Base-by-base conservation (phyloP, 2,888 invertebrate genomes). In the Scaptomyza flava region DNA sequence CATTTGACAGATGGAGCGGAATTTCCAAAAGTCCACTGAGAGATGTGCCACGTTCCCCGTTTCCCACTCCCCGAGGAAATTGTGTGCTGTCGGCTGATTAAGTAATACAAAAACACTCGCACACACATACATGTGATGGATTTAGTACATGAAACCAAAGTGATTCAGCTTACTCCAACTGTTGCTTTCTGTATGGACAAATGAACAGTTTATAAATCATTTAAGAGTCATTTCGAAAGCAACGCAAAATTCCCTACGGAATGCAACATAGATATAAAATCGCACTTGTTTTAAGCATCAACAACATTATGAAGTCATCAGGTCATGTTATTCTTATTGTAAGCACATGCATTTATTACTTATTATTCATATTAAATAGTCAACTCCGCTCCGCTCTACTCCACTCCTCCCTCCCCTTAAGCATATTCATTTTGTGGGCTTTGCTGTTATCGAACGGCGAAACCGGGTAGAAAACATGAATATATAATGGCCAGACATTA, bases 131-230 rank as follows among this genome's bases (percentile, higher is more conserved):
- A 34, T 7, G 20, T 48, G 14, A 14, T 12, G 50, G 57, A 48
- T 58, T 68, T 45, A 42, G 51, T 51, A 53, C 46, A 65, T 64
- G 64, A 46, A 20, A 46, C 52, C 41, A 33, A 65, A 64, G 46
- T 65, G 53, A 43, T 47, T 48, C 5, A n/a, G 14, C n/a, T 43
- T n/a, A 2, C 23, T 7, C 12, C 27, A 12, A 20, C 23, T 43
- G 12, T 43, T 9, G 8, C n/a, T 14, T 0, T n/a, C 41, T 30
- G 41, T 54, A 43, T 57, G 59, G 68, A 65, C 77, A 72, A 77
- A 62, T 85, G 68, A 80, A 72, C 72, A 77, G 76, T 85, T 80
- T 82, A 82, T 76, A 59, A 72, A 68, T 63, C 72, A 67, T 77
- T 77, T 67, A 67, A 60, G 62, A 72, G 52, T 23, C 36, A 20